phyloP scores from a whole-genome alignment of 2,113 vertebrate genomes.

The Rhegmatorhina hoffmannsi region DNA sequence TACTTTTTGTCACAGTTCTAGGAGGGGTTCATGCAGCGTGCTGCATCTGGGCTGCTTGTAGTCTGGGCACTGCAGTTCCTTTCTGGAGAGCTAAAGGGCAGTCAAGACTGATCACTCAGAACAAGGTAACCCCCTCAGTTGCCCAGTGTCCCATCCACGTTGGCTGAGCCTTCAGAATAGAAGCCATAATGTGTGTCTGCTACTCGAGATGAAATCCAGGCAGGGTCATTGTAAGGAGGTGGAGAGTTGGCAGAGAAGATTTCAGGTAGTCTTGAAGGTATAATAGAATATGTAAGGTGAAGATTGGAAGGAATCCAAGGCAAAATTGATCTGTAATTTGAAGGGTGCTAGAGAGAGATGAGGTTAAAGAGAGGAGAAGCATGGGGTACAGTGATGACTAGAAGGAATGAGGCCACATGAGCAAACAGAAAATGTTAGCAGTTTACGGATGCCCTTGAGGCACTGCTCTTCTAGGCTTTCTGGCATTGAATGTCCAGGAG shows the following conservation, averaged over 20 bases:
- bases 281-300: not conserved
- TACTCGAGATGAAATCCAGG: not conserved
- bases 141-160: not conserved
- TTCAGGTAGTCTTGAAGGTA: not conserved
- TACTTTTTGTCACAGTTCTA: not conserved
- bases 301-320: not conserved
- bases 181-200: rapidly evolving
- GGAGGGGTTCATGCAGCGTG: not conserved
- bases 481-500: not conserved
- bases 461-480: not conserved
- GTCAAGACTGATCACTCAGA: not conserved
- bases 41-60: not conserved
- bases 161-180: not conserved
- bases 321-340: not conserved
- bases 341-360: not conserved
- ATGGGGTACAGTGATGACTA: not conserved
- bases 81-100: not conserved
- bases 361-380: not conserved
- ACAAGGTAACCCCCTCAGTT: not conserved
- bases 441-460: not conserved
- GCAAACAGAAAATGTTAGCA: not conserved
- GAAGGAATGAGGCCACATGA: not conserved
- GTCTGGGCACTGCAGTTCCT: not conserved
- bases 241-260: not conserved
- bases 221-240: not conserved